Base-by-base conservation (phyloP, 2,888 invertebrate genomes). In the Lottia gigantea region DNA sequence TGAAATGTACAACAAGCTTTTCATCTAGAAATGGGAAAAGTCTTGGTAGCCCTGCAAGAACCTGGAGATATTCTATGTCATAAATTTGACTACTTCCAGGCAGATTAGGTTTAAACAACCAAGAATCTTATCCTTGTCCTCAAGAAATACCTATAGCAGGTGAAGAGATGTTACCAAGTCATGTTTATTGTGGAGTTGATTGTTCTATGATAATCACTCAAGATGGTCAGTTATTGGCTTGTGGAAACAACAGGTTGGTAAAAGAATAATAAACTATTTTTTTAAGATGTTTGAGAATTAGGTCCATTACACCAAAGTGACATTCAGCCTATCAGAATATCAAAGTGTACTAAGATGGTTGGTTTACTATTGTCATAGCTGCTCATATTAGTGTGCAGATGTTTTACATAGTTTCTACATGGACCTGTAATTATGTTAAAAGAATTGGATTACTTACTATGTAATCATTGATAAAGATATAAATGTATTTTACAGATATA, bases 141-240 rank as follows among this genome's bases (percentile, higher is more conserved):
- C 82, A 83, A 72, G 82, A 78, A 47, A 85, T 87, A n/a, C 70
- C 76, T 2, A 80, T 88, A 26, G 80, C 83, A 6, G 40, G 31
- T 3, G 82, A 84, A 23, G 76, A 76, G 19, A 74, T 76, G 55
- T 80, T 80, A 49, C 85, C 87, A 16, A 79, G 79, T 68, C 80
- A 78, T 45, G 86, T 86, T 11, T 77, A 83, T 71, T 88, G 87
- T 78, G 87, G 86, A 4, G 83, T 87, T 14, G 88, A 88, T 75
- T 85, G 86, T 73, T 86, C 87, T 19, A 82, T 88, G 76, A 77
- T 88, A 3, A 73, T 87, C 15, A 87, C 86, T 19, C 72, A 79
- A 25, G 85, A 86, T 68, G 79, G 82, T 47, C 78, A 78, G 61
- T 78, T 88, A 23, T 79, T 86, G 23, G 85, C 85, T 64, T 82